A percentile compares a stretch with the other conserved stretches of the same genome.
phyloP scores from a whole-genome alignment of 1,140 invertebrate species.

The Nasonia vitripennis region DNA sequence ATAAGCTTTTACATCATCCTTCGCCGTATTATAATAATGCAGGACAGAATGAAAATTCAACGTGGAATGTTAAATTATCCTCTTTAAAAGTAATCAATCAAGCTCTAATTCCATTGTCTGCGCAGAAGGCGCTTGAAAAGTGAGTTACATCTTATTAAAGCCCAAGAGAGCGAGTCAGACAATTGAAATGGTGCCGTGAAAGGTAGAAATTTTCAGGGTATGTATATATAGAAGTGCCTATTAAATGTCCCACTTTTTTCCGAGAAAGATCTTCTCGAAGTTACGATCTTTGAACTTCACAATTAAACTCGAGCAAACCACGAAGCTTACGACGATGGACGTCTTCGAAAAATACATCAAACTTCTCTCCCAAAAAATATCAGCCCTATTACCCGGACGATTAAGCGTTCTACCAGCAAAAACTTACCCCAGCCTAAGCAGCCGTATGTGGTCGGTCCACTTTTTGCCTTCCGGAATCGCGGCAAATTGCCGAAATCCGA shows the following conservation, averaged over 20 bases:
- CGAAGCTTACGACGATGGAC: no score
- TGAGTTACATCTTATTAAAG: background rate
- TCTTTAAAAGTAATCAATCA: conserved; percentile 5
- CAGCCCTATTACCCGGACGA: background rate
- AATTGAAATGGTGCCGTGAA: background rate
- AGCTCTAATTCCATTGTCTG: background rate
- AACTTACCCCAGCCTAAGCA: background rate
- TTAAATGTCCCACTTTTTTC: background rate
- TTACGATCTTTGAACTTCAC: no score
- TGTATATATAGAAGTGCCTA: background rate
- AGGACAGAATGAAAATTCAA: background rate
- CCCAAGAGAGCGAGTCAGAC: background rate
- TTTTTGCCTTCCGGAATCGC: background rate
- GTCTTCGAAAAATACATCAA: no score
- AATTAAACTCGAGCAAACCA: no score
- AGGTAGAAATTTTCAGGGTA: no score
- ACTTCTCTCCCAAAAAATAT: no score
- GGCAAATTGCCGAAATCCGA: background rate
- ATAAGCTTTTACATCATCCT: background rate
- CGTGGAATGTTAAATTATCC: background rate
- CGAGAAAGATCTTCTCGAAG: no score
- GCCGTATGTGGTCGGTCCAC: background rate
- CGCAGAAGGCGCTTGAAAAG: background rate
- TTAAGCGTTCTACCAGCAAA: background rate
- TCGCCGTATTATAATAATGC: background rate